These are phyloP conservation scores for Huso huso DNA, from an alignment of 2,797 vertebrate genomes.

Conservation along the genomic window DNA sequence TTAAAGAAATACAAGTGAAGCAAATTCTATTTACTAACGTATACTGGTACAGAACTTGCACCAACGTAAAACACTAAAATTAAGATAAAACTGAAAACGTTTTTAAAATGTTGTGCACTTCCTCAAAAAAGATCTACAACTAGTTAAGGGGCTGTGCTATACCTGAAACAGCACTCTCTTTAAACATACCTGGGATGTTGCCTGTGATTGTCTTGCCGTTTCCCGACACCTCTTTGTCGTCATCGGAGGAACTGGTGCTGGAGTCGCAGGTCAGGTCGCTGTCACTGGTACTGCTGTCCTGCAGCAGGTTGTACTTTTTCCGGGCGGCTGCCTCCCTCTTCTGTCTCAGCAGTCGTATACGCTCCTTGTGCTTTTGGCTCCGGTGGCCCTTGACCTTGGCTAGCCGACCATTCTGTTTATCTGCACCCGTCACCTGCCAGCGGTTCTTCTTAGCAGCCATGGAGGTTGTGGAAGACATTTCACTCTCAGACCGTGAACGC, in stretches of 20 bases:
- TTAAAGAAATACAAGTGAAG: too few species aligned
- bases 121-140: too few species aligned
- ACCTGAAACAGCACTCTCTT: neutral
- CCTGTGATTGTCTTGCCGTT: conserved; percentile 95
- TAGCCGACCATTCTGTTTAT: conserved; percentile 86
- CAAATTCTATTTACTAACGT: too few species aligned
- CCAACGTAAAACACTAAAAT: too few species aligned
- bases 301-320: conserved; percentile 94
- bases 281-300: conserved; percentile 98
- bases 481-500: conserved; percentile 85
- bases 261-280: conserved; percentile 97
- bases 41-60: too few species aligned
- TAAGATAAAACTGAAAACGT: too few species aligned
- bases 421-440: conserved; percentile 57
- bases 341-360: conserved; percentile 88
- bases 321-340: conserved; percentile 91
- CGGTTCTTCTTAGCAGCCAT: conserved; percentile 98
- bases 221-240: conserved; percentile 83
- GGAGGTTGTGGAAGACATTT: conserved; percentile 61
- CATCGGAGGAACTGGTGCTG: conserved; percentile 68
- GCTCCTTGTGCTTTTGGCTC: conserved; percentile 95
- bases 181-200: conserved; percentile 90
- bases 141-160: too few species aligned
- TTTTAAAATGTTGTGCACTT: too few species aligned
- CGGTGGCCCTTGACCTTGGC: conserved; percentile 81